Evolutionary conservation across 2,113 vertebrate genomes (phyloP), one percentile per base, ranked within the genome.

Genomic region (Myotis lucifugus): DNA sequence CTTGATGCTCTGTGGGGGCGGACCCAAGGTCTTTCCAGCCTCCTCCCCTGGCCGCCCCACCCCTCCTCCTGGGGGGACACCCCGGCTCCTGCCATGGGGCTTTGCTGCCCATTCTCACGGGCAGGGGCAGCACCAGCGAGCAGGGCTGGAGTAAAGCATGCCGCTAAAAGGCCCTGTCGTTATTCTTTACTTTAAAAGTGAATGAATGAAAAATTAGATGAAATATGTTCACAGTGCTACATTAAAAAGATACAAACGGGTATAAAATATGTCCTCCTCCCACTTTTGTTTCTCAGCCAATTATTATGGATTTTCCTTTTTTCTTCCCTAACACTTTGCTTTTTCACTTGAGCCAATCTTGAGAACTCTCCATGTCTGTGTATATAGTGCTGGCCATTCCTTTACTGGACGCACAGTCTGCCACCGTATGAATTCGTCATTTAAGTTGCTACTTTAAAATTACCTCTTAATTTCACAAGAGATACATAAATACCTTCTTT

Each of bases 1-100:
- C 98, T 99, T 99, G 98, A 99, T 99, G 37, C 98, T 99, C 99
- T 99, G 98, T 15, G 29, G 73, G 69, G 64, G 0, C 21, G 59
- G 37, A 32, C 29, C 12, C 15, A 7, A 40, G 67, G 54, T 77
- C 56, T 64, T 40, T 59, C 82, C 67, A 79, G 88, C 37, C 50
- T 40, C 72, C 54, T 88, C 37, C 3, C 81, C 54, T 13, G 5
- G 46, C n/a, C 25, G 10, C 42, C 54, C 6, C 84, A 9, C 40
- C 6, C 59, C 37, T 37, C 9, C 23, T n/a, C 52, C 50, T 8
- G 32, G 25, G 25, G 21, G 34, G 46, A 40, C 66, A 42, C 32
- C 77, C 34, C 25, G 32, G 48, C 27, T 27, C 81, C 48, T 17
- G 79, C 76, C 56, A 17, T n/a, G 3, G 19, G 64, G 76, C 52